A percentile compares a stretch with the other conserved stretches of the same genome.
Conservation (phyloP, 2,113 vertebrate genomes). For the Sphyrna mokarran region DNA sequence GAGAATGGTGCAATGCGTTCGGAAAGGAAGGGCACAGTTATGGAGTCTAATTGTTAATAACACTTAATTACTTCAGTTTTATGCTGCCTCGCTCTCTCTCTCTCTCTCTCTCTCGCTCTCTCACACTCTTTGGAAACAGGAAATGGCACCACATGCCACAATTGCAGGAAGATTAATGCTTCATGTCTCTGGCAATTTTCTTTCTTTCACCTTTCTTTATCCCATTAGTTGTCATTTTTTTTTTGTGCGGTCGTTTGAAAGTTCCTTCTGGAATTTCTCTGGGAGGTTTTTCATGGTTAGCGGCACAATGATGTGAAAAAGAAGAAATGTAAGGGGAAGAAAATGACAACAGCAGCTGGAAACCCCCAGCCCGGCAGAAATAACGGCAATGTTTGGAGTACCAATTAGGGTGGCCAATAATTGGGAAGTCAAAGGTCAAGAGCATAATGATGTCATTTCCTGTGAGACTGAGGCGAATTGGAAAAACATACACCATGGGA, state of each 20-base stretch:
- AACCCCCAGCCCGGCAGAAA: background rate
- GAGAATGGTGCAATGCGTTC: background rate
- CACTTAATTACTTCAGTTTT: slow-evolving; percentile 46
- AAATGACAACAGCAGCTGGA: background rate
- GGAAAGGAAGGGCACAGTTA: slow-evolving; percentile 47
- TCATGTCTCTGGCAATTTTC: background rate
- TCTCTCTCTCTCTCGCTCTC: background rate
- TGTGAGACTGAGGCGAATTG: background rate
- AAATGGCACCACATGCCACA: slow-evolving; percentile 4
- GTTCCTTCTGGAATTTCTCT: background rate
- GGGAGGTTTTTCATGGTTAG: background rate
- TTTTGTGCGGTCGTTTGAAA: background rate
- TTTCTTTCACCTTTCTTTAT: background rate
- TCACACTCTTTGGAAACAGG: slow-evolving; percentile 5
- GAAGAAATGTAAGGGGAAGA: background rate
- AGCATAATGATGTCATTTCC: slow-evolving; percentile 9
- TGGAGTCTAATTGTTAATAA: slow-evolving; percentile 54
- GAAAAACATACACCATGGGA: background rate
- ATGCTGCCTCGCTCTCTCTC: background rate
- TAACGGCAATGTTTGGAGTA: background rate
- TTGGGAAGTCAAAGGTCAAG: background rate
- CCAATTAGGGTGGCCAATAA: background rate
- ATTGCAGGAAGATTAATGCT: background rate
- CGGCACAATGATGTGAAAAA: background rate
- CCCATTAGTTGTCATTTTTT: background rate